phyloP scores from a whole-genome alignment of 1,140 invertebrate species.

The Zaprionus davidi region DNA sequence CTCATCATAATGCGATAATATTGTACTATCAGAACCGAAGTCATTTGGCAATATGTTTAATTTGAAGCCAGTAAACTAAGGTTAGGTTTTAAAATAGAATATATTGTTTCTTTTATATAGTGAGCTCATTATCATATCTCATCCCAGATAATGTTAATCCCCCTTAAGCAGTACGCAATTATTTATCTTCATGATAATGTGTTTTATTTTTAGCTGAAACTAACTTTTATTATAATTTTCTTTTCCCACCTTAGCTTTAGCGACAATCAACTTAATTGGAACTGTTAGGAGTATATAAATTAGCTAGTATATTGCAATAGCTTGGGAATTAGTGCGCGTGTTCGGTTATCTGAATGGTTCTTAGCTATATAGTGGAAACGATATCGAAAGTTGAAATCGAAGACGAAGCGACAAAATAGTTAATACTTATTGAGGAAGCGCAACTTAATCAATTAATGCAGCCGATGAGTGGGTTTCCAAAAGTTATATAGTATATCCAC shows the following conservation, averaged over 20 bases:
- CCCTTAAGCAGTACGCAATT: not conserved
- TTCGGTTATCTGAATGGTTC: not conserved
- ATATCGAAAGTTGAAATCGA: not conserved
- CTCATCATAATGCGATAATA: not conserved
- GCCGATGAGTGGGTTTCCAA: not conserved
- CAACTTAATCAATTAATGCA: not conserved
- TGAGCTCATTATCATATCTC: not conserved
- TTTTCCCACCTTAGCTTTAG: not conserved
- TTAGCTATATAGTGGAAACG: conserved; percentile 1
- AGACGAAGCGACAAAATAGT: conserved; percentile 1
- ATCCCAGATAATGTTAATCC: not conserved
- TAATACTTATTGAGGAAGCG: not conserved
- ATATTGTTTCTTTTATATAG: not conserved
- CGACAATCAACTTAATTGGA: not conserved
- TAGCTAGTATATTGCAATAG: not conserved
- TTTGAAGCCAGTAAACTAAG: not conserved
- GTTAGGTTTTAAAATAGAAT: not conserved
- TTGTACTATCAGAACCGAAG: not conserved
- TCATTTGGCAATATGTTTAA: not conserved
- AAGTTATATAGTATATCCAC: not conserved
- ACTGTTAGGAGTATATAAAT: not conserved
- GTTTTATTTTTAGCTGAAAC: not conserved
- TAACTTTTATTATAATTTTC: not conserved
- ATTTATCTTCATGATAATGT: conserved; percentile 10
- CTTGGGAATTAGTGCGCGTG: not conserved